Base-by-base conservation (phyloP, 2,113 vertebrate species). In the Caloenas nicobarica region DNA sequence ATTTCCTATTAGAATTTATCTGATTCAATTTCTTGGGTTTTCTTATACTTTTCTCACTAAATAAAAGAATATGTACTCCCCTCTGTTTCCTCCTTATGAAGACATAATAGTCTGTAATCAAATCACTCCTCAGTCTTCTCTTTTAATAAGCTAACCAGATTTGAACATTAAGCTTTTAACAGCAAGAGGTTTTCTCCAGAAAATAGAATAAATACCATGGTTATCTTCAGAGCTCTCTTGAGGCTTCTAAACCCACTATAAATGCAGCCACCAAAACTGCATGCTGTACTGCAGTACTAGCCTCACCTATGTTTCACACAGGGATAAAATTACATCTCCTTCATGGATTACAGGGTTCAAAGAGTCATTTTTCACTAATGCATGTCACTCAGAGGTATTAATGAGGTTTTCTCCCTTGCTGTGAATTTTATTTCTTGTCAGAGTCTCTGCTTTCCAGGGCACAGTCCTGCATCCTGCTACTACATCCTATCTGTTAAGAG, bases 101-200 rank as follows among this genome's bases (percentile, higher is more conserved):
- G 48, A 51, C 44, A 57, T 91, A 92, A 84, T 72, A 69, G 14
- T 87, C 81, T 76, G 46, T 93, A 96, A 96, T 95, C 89, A 93
- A 96, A 95, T 95, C 73, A 81, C 44, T 92, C 44, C 36, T 93
- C 53, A 87, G 17, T 79, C 83, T 92, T 89, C 44, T 51, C 28
- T 88, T 90, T 92, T 85, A 97, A 92, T 93, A 97, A 93, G 61
- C 38, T 95, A 93, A 93, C 73, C 83, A 97, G 86, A 89, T 95
- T 92, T 91, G 86, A 89, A 29, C 48, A 93, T 72, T 92, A 95
- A 81, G 77, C 38, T 92, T 92, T 95, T 89, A 93, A 79, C 53
- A 93, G 81, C 73, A 89, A 91, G 86, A 64, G 72, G 57, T 79
- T 93, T 97, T 79, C 83, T 95, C 48, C 61, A 91, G 86, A 94